These are phyloP conservation scores for Lepidurus packardi DNA, from an alignment of 1,140 invertebrate genomes.

Conservation along the genomic window DNA sequence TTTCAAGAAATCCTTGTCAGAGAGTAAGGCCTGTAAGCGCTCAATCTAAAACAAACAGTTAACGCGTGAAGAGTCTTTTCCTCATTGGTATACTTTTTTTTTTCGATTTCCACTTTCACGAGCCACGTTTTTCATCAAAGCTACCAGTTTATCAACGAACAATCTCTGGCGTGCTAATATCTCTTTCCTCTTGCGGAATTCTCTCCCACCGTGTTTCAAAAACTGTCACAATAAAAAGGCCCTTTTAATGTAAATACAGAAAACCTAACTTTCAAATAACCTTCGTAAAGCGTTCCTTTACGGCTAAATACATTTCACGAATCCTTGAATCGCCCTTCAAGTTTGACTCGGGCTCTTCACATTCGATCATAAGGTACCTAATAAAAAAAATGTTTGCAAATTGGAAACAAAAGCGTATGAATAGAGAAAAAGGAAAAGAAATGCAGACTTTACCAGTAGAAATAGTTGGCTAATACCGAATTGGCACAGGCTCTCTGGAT, in stretches of 20 bases:
- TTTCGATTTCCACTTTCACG: slow-evolving; percentile 85
- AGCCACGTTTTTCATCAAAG: slow-evolving; percentile 83
- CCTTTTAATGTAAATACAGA: not conserved
- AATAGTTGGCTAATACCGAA: slow-evolving; percentile 84
- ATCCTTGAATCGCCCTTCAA: slow-evolving; percentile 66
- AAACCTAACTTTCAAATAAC: slow-evolving; percentile 33
- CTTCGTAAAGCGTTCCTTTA: slow-evolving; percentile 79
- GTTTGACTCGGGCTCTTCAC: slow-evolving; percentile 64
- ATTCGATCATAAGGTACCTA: slow-evolving; percentile 83
- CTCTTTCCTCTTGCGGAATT: slow-evolving; percentile 25
- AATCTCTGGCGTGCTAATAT: slow-evolving; percentile 64
- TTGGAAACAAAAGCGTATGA: slow-evolving; percentile 23
- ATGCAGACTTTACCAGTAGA: slow-evolving; percentile 70
- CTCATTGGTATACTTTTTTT: slow-evolving; percentile 61
- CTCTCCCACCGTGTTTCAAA: slow-evolving; percentile 32
- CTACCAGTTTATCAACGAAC: slow-evolving; percentile 86
- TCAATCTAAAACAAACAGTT: slow-evolving; percentile 55
- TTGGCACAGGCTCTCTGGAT: slow-evolving; percentile 84
- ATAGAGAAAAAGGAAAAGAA: not conserved
- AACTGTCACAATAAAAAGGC: slow-evolving; percentile 25
- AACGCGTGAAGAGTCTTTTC: not conserved
- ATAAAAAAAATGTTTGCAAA: slow-evolving; percentile 29
- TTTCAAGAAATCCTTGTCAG: slow-evolving; percentile 65
- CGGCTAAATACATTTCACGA: slow-evolving; percentile 79
- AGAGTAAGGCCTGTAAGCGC: slow-evolving; percentile 71